Percentiles rank a stretch among this genome's conserved stretches.
Conservation (phyloP, 1,140 invertebrate genomes). For the Cepaea nemoralis region DNA sequence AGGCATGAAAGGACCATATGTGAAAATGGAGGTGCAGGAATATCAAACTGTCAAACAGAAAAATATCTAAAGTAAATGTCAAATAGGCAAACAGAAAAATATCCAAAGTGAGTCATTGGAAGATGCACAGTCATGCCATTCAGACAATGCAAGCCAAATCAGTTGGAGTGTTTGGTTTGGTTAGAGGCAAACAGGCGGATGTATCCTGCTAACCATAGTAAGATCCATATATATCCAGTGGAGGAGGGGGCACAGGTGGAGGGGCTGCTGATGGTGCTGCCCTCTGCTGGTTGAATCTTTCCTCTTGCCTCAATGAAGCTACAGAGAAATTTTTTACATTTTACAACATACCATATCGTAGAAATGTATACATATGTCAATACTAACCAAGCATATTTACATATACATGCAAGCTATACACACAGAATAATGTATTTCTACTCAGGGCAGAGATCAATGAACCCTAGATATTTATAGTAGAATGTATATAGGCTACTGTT, state of each 20-base stretch:
- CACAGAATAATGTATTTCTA: too few species aligned
- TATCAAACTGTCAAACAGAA: too few species aligned
- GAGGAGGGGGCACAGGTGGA: constrained; percentile 59
- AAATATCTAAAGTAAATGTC: too few species aligned
- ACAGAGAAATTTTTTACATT: background rate
- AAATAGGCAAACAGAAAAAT: too few species aligned
- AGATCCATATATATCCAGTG: constrained; percentile 56
- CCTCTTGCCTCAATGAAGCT: constrained; percentile 47
- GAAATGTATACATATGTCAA: background rate
- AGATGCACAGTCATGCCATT: background rate
- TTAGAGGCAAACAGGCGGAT: background rate
- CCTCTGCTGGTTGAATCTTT: constrained; percentile 40
- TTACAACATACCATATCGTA: background rate
- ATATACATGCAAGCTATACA: too few species aligned
- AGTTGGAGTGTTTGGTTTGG: background rate
- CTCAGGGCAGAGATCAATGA: too few species aligned
- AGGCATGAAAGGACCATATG: too few species aligned
- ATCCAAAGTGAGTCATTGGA: too few species aligned
- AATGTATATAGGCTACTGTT: too few species aligned
- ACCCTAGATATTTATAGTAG: too few species aligned
- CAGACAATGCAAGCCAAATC: background rate
- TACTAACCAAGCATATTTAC: background rate
- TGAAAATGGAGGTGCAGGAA: too few species aligned
- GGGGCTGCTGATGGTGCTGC: constrained; percentile 48
- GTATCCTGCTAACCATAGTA: constrained; percentile 50